Conservation (phyloP, 1,140 invertebrate species). For the Drosophila carrolli region DNA sequence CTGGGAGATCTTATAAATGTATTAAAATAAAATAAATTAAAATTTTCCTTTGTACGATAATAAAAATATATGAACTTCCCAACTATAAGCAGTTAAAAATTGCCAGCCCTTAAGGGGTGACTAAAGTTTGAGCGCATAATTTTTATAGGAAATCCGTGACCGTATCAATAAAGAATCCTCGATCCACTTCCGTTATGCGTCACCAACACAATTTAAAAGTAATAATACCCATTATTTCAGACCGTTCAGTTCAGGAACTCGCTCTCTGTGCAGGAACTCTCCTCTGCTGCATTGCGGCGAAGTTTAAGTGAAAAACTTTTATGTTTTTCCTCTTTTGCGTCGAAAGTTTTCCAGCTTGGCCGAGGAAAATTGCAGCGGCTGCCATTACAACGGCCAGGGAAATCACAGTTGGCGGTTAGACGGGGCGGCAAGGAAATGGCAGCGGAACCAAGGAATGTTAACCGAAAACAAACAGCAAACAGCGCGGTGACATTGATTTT, state of each 20-base stretch:
- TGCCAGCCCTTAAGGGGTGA: background rate
- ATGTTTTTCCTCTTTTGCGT: constrained; percentile 67
- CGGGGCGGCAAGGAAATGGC: constrained; percentile 32
- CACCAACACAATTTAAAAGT: constrained; percentile 55
- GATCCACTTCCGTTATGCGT: constrained; percentile 39
- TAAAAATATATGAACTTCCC: background rate
- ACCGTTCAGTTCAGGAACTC: constrained; percentile 39
- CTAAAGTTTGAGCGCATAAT: constrained; percentile 18
- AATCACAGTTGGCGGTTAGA: constrained; percentile 49
- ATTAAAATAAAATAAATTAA: background rate
- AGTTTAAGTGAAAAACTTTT: constrained; percentile 82
- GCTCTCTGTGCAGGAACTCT: constrained; percentile 35
- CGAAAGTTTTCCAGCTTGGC: constrained; percentile 71
- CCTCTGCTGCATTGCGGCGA: constrained; percentile 76
- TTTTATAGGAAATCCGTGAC: constrained; percentile 18
- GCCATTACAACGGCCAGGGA: constrained; percentile 72
- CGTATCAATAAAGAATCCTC: constrained; percentile 46
- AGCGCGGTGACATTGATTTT: constrained; percentile 80
- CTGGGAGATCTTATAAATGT: too few species aligned
- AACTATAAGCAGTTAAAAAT: background rate
- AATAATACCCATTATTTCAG: constrained; percentile 53
- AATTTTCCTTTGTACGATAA: background rate
- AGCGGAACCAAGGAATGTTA: constrained; percentile 78
- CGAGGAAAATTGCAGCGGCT: constrained; percentile 78
- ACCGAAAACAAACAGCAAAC: constrained; percentile 81